Conservation (phyloP, 2,797 vertebrate species). For the Fistularia tabacaria region DNA sequence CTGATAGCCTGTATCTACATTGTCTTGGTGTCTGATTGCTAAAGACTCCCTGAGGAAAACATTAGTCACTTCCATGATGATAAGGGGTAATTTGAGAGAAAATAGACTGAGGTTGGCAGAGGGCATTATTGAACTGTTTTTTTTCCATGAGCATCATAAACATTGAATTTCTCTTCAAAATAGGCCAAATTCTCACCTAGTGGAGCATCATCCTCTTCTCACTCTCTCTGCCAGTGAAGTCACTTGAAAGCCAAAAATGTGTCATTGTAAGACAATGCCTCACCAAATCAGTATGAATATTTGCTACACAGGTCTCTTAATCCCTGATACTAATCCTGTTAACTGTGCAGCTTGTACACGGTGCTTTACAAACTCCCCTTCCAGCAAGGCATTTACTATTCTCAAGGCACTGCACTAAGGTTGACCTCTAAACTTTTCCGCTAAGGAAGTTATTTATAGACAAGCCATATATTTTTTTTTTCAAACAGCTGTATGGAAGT, state of each 20-base stretch:
- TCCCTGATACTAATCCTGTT: conserved; percentile 33
- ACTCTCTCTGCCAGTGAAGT: not conserved
- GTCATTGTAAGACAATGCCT: conserved; percentile 17
- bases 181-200: conserved; percentile 17
- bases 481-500: not conserved
- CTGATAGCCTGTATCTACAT: conserved; percentile 28
- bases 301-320: conserved; percentile 17
- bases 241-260: conserved; percentile 10
- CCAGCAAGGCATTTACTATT: conserved; percentile 17
- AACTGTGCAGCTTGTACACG: conserved; percentile 9
- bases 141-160: conserved; percentile 8
- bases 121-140: conserved; percentile 32
- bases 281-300: conserved; percentile 18
- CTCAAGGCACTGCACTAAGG: not conserved
- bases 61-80: conserved; percentile 59
- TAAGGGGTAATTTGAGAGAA: conserved; percentile 46
- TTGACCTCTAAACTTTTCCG: not conserved
- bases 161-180: conserved; percentile 11
- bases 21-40: conserved; percentile 38
- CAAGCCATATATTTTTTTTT: not conserved
- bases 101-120: conserved; percentile 42
- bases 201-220: conserved; percentile 5
- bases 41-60: conserved; percentile 44
- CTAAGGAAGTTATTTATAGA: not conserved
- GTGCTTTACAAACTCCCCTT: conserved; percentile 2